A percentile compares a stretch with the other conserved stretches of the same genome.
Conservation (phyloP, 2,113 vertebrate species). For the Catagonus wagneri region DNA sequence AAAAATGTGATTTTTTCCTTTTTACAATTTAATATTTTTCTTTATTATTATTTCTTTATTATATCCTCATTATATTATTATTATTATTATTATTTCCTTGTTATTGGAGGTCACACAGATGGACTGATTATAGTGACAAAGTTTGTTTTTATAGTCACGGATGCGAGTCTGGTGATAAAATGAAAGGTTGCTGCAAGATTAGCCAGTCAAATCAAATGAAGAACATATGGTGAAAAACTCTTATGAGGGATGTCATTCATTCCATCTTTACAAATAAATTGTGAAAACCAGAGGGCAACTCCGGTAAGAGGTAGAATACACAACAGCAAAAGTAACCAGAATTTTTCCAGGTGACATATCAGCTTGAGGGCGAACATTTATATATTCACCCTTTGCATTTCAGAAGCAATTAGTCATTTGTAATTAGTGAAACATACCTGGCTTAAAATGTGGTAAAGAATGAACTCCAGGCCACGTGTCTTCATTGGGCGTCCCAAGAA, state of each 20-base stretch:
- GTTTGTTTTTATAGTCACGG: background rate
- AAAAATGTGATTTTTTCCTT: slow-evolving; percentile 38
- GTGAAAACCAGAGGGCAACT: background rate
- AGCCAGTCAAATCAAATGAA: background rate
- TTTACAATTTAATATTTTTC: slow-evolving; percentile 4
- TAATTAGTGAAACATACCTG: slow-evolving; percentile 88
- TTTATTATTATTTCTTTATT: slow-evolving; percentile 12
- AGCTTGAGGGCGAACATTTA: background rate
- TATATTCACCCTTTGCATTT: background rate
- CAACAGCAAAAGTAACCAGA: background rate
- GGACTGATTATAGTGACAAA: background rate
- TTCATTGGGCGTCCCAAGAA: slow-evolving; percentile 96
- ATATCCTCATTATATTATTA: slow-evolving; percentile 8
- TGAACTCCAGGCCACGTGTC: slow-evolving; percentile 96
- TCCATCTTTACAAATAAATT: background rate
- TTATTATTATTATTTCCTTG: background rate
- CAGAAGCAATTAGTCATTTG: background rate
- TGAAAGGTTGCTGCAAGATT: background rate
- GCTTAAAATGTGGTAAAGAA: slow-evolving; percentile 96
- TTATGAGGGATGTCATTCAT: background rate
- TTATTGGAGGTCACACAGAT: slow-evolving; percentile 3
- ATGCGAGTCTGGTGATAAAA: background rate
- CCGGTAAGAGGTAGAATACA: background rate
- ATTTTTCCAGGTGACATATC: background rate
- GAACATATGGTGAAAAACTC: background rate